These are phyloP conservation scores for Aplodontia rufa DNA, from an alignment of 2,113 vertebrate genomes.

Conservation along the genomic window DNA sequence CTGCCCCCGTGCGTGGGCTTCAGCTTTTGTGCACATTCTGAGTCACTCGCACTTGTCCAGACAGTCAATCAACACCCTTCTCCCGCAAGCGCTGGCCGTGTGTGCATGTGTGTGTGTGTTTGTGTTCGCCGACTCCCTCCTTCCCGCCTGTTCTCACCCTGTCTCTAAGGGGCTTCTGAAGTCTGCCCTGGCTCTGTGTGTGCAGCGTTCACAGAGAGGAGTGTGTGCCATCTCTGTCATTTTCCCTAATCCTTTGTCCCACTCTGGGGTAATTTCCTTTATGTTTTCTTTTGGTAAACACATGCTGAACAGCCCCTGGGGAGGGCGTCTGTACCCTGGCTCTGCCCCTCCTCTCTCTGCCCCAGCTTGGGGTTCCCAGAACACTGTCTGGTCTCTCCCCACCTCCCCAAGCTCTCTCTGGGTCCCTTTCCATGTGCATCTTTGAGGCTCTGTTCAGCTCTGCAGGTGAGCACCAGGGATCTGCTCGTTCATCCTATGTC, in stretches of 20 bases:
- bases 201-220: background rate
- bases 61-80: background rate
- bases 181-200: background rate
- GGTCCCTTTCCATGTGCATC: background rate
- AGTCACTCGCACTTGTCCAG: background rate
- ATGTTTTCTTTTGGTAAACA: background rate
- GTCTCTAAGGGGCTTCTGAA: background rate
- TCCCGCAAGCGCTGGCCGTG: background rate
- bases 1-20: background rate
- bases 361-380: background rate
- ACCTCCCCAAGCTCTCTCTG: accelerated
- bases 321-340: background rate
- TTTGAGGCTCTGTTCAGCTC: background rate
- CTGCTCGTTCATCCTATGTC: background rate
- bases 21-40: background rate
- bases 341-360: background rate
- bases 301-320: background rate
- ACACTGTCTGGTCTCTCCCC: background rate
- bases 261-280: background rate
- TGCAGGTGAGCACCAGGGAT: background rate
- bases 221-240: background rate
- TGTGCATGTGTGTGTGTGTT: no score
- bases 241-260: background rate
- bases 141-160: background rate
- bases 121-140: background rate